Evolutionary conservation across 2,797 vertebrate species (phyloP).

Genomic region (Staurois parvus): DNA sequence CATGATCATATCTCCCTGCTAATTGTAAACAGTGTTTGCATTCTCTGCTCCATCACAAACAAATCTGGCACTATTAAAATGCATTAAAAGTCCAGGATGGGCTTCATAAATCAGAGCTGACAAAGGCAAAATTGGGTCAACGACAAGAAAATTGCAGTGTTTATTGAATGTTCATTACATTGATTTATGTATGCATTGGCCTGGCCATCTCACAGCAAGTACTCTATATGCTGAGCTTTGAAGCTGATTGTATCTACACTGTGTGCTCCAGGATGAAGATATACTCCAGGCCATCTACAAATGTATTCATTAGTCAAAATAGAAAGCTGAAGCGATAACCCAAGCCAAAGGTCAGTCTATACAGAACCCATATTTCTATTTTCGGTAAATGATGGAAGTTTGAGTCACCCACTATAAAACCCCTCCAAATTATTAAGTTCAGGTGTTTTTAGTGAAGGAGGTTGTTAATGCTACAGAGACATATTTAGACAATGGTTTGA

Average conservation of each 20-base stretch:
- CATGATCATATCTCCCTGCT: conserved; percentile 14
- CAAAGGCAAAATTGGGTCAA: neutral
- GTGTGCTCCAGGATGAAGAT: neutral
- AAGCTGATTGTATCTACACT: neutral
- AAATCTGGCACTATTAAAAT: conserved; percentile 26
- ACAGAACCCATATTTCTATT: neutral
- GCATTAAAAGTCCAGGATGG: conserved; percentile 10
- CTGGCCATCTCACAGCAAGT: conserved; percentile 7
- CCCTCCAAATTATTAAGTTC: too few species aligned
- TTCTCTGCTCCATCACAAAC: conserved; percentile 24
- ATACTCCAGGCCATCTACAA: neutral
- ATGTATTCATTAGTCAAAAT: neutral
- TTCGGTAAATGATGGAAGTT: neutral
- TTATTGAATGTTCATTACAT: conserved; percentile 19
- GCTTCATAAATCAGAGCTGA: conserved; percentile 45
- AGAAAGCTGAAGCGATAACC: neutral
- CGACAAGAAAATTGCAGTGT: conserved; percentile 16
- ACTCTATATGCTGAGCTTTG: neutral
- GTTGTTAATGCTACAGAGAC: too few species aligned
- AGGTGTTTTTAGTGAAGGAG: too few species aligned
- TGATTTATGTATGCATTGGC: conserved; percentile 7
- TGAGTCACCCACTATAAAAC: neutral
- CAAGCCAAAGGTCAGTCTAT: neutral
- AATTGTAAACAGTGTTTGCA: conserved; percentile 12
- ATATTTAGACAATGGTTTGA: too few species aligned